These are phyloP conservation scores for Ooceraea biroi DNA, from an alignment of 1,140 invertebrate species.

Conservation along the genomic window DNA sequence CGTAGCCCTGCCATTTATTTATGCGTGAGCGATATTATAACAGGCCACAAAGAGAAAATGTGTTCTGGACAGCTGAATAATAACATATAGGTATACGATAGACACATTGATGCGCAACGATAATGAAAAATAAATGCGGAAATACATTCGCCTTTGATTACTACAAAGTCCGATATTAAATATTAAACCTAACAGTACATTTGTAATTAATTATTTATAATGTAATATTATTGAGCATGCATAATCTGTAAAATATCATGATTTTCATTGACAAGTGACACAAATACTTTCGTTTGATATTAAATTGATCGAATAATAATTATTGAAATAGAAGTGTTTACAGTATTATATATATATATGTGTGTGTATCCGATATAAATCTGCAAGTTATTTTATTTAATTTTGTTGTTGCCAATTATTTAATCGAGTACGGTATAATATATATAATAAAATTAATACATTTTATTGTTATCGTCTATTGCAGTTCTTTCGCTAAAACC, in stretches of 20 bases:
- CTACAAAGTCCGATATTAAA: neutral
- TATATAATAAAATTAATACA: slow-evolving; percentile 25
- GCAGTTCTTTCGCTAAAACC: neutral
- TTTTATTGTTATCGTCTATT: neutral
- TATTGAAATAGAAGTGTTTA: slow-evolving; percentile 5
- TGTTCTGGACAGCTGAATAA: neutral
- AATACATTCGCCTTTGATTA: neutral
- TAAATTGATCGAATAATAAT: slow-evolving; percentile 32
- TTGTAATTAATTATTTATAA: slow-evolving; percentile 24
- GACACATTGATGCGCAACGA: neutral
- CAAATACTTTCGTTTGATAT: slow-evolving; percentile 17
- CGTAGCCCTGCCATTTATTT: neutral
- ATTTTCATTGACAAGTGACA: neutral
- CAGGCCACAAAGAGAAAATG: slow-evolving; percentile 7
- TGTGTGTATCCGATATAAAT: neutral
- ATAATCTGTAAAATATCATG: slow-evolving; percentile 26
- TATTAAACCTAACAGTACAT: slow-evolving; percentile 1
- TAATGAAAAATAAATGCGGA: neutral
- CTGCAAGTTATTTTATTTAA: slow-evolving; percentile 1
- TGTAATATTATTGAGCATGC: slow-evolving; percentile 1
- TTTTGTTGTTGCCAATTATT: slow-evolving; percentile 22
- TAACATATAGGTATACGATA: neutral
- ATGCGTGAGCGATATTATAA: neutral
- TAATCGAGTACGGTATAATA: neutral
- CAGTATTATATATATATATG: neutral